Evolutionary conservation across 1,140 invertebrate genomes (phyloP).

Genomic region (Saxidomus purpurata): DNA sequence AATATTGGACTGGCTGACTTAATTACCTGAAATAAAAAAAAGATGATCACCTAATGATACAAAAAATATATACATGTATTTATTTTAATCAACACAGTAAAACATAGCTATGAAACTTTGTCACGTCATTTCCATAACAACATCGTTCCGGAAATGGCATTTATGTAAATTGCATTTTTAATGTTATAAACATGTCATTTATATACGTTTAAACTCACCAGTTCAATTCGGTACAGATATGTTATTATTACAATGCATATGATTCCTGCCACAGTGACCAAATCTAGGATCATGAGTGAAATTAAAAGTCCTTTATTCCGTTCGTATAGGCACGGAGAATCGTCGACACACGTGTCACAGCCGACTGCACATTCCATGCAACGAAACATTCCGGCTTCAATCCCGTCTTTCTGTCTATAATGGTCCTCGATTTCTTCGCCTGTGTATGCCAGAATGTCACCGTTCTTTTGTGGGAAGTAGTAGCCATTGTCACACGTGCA

Average conservation of each 20-base stretch:
- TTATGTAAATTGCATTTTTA: too few species aligned
- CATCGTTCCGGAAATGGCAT: too few species aligned
- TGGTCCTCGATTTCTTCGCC: constrained; percentile 92
- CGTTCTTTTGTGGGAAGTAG: constrained; percentile 89
- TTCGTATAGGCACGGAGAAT: constrained; percentile 93
- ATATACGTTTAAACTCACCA: too few species aligned
- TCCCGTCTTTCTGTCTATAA: constrained; percentile 89
- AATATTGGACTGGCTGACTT: constrained; percentile 96
- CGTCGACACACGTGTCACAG: constrained; percentile 91
- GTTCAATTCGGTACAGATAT: constrained; percentile 89
- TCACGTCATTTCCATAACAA: too few species aligned
- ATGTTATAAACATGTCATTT: too few species aligned
- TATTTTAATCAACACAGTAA: too few species aligned
- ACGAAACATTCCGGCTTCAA: constrained; percentile 88
- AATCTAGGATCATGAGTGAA: constrained; percentile 92
- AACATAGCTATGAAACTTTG: too few species aligned
- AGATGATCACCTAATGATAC: too few species aligned
- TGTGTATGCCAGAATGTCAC: constrained; percentile 90
- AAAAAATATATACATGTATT: too few species aligned
- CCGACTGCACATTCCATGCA: constrained; percentile 91
- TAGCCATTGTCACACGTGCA: constrained; percentile 92
- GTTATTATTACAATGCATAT: constrained; percentile 92
- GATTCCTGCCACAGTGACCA: constrained; percentile 92
- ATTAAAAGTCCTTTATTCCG: constrained; percentile 95
- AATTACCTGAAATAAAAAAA: constrained; percentile 93